Conservation (phyloP, 2,113 vertebrate genomes). For the Chionis minor region DNA sequence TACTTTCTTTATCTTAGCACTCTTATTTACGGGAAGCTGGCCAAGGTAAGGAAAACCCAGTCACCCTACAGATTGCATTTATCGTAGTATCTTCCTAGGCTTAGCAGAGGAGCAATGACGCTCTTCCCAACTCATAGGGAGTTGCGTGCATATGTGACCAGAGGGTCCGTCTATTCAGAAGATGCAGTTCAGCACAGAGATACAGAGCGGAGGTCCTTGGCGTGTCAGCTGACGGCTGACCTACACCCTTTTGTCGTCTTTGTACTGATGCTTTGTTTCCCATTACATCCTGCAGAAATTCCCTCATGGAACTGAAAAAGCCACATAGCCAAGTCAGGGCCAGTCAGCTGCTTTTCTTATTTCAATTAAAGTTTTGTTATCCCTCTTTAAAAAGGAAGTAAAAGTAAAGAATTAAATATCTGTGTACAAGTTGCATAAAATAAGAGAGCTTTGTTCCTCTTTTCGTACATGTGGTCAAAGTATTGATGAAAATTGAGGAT, state of each 20-base stretch:
- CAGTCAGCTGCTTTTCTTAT: slow-evolving; percentile 10
- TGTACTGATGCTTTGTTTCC: not conserved
- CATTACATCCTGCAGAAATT: not conserved
- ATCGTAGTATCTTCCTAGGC: not conserved
- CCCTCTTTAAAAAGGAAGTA: not conserved
- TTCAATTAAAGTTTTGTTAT: slow-evolving; percentile 34
- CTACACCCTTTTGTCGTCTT: rapidly evolving
- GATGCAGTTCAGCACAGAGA: not conserved
- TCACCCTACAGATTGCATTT: not conserved
- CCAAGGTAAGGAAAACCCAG: not conserved
- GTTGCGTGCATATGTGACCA: not conserved
- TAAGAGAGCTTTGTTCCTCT: not conserved
- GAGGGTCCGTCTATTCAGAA: not conserved
- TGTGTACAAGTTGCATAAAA: not conserved
- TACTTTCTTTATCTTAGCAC: not conserved
- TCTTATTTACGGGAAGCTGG: not conserved
- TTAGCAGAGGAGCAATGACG: not conserved
- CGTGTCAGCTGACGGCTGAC: not conserved
- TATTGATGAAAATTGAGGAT: not conserved
- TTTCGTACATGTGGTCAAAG: not conserved
- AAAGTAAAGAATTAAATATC: not conserved
- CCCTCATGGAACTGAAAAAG: not conserved
- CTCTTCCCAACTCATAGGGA: not conserved
- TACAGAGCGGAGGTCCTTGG: not conserved
- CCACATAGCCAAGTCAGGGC: not conserved